Base-by-base conservation (phyloP, 2,797 vertebrate species). In the Luscinia megarhynchos region DNA sequence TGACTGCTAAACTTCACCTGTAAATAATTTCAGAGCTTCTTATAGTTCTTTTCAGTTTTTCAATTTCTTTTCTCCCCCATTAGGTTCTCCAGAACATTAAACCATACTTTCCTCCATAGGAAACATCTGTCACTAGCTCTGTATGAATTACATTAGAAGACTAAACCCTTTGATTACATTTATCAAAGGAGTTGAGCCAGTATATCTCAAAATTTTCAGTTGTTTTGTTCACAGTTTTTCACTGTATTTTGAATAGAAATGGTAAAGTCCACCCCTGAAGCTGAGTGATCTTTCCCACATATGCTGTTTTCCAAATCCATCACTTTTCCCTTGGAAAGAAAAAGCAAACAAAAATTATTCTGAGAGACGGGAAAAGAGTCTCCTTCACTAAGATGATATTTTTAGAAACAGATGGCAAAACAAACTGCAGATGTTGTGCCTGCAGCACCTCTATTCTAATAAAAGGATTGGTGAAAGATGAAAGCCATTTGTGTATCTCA, bases 351-450 rank as follows among this genome's bases (percentile, higher is more conserved):
- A 90, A 95, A 97, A 86, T 70, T 5, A 83, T 96, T 97, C 93
- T 84, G 51, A 96, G 78, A 70, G 66, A 73, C 63, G 61, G 32
- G 15, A 2, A 29, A 78, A 87, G 93, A 51, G 34, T 91, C 58
- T 94, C 64, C 27, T 84, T 83, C 68, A 20, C 58, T 79, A 68
- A 94, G 55, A 67, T 19, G 1, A 13, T 92, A 97, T 95, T 97
- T 97, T 97, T 96, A 96, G 92, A 97, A 97, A 89, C 96, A 98
- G 96, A 97, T 97, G 96, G 95, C 97, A 95, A 97, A 97, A 96
- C 95, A 97, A 97, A 95, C 87, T 94, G 86, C 84, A 94, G 95
- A 97, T 95, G 92, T 72, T 92, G 73, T 84, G 97, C 97, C 95
- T 93, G 76, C 53, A 97, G 97, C 96, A 94, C 59, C 84, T 95